phyloP scores from a whole-genome alignment of 2,888 invertebrate genomes.

The Drepanosiphum platanoidis region DNA sequence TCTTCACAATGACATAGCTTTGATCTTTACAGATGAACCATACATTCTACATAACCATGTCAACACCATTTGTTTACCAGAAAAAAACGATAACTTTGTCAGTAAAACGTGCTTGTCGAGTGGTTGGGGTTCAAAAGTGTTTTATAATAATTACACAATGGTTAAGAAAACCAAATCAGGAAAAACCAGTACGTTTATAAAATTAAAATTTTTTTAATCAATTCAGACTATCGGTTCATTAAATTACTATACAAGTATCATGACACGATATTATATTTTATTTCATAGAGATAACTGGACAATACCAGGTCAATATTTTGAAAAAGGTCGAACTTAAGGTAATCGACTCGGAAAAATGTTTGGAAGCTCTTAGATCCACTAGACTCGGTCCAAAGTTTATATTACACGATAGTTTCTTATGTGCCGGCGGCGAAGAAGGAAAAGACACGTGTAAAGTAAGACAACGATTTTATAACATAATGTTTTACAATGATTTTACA shows the following conservation, averaged over 20 bases:
- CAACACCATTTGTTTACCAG: constrained; percentile 77
- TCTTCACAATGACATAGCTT: constrained; percentile 76
- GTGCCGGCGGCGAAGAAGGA: constrained; percentile 81
- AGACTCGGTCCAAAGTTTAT: constrained; percentile 75
- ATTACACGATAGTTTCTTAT: constrained; percentile 78
- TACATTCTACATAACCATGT: constrained; percentile 75
- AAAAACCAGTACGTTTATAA: neutral
- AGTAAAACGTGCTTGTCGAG: constrained; percentile 75
- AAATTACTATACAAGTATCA: neutral
- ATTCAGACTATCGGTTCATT: too few species aligned
- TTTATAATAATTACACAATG: constrained; percentile 70
- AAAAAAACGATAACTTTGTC: constrained; percentile 67
- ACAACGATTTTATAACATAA: constrained; percentile 2
- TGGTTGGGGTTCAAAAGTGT: constrained; percentile 82
- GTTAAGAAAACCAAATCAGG: neutral
- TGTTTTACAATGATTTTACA: neutral
- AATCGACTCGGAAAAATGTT: constrained; percentile 73
- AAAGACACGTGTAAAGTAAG: constrained; percentile 78
- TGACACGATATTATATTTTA: neutral
- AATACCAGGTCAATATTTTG: constrained; percentile 75
- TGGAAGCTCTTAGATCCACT: constrained; percentile 73
- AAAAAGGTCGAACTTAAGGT: constrained; percentile 79
- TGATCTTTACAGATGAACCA: constrained; percentile 73
- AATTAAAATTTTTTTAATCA: too few species aligned
- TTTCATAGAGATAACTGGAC: constrained; percentile 70